These are phyloP conservation scores for Eupithecia centaureata DNA, from an alignment of 2,888 invertebrate species.

Conservation along the genomic window DNA sequence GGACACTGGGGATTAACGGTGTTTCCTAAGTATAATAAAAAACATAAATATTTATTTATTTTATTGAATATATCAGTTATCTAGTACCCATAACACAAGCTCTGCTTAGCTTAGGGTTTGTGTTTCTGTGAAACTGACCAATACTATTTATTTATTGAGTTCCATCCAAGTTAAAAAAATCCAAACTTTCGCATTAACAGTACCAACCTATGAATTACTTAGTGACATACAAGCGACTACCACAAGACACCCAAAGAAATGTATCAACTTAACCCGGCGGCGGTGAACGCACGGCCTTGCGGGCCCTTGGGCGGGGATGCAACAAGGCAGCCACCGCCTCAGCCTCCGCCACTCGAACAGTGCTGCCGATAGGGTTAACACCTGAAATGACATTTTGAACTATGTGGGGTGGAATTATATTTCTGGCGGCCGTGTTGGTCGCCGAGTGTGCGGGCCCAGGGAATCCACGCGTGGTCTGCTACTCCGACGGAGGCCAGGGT, in stretches of 20 bases:
- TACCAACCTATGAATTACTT: not conserved
- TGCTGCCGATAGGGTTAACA: constrained; percentile 73
- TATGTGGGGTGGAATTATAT: constrained; percentile 72
- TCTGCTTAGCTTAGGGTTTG: too few species aligned
- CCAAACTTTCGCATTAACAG: too few species aligned
- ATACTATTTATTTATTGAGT: too few species aligned
- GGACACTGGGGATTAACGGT: too few species aligned
- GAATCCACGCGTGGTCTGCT: constrained; percentile 77
- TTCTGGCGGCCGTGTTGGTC: constrained; percentile 61
- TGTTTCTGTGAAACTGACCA: too few species aligned
- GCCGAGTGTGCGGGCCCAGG: constrained; percentile 73
- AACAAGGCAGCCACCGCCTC: constrained; percentile 62
- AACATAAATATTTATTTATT: too few species aligned
- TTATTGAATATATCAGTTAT: too few species aligned
- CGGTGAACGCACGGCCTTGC: constrained; percentile 76
- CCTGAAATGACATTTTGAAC: constrained; percentile 28
- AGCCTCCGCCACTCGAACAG: constrained; percentile 69
- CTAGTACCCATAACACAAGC: too few species aligned
- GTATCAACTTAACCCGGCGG: constrained; percentile 48
- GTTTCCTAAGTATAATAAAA: too few species aligned
- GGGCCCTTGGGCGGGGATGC: constrained; percentile 72
- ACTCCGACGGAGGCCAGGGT: constrained; percentile 63
- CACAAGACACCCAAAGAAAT: constrained; percentile 26
- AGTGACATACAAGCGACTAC: constrained; percentile 2
- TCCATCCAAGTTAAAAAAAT: too few species aligned